phyloP scores from a whole-genome alignment of 2,113 vertebrate species.

The Ammodramus savannarum region DNA sequence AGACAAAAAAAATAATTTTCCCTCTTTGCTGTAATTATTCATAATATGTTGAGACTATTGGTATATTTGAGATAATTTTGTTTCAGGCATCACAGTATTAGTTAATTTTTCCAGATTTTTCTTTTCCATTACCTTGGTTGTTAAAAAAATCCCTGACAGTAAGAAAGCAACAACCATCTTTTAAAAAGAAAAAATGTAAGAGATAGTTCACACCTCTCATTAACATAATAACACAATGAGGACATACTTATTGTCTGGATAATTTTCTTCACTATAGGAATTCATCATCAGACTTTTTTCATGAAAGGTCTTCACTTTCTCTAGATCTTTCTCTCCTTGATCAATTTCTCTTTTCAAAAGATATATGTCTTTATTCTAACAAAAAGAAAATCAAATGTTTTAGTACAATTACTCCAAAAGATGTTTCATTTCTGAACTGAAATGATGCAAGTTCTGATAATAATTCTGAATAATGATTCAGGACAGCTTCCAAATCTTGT shows the following conservation, averaged over 20 bases:
- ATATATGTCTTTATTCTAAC: constrained; percentile 76
- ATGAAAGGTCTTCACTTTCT: constrained; percentile 70
- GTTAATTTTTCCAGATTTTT: not conserved
- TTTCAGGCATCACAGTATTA: not conserved
- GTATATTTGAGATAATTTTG: not conserved
- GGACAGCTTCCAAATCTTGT: not conserved
- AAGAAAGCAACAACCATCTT: not conserved
- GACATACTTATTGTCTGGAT: constrained; percentile 50
- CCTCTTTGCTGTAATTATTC: not conserved
- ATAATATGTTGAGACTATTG: not conserved
- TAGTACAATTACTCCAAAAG: not conserved
- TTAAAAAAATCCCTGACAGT: not conserved
- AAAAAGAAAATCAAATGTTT: not conserved
- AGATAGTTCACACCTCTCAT: not conserved
- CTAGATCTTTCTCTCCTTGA: constrained; percentile 69
- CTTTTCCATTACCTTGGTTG: not conserved
- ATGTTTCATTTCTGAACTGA: not conserved
- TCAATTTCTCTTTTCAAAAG: constrained; percentile 77
- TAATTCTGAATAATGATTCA: not conserved
- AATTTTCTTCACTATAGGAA: constrained; percentile 55
- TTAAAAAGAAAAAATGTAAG: not conserved
- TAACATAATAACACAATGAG: not conserved
- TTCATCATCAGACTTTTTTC: constrained; percentile 70
- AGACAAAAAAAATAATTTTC: not conserved
- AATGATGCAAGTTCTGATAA: not conserved